These are phyloP conservation scores for Lacerta agilis DNA, from an alignment of 2,797 vertebrate genomes.

Conservation along the genomic window DNA sequence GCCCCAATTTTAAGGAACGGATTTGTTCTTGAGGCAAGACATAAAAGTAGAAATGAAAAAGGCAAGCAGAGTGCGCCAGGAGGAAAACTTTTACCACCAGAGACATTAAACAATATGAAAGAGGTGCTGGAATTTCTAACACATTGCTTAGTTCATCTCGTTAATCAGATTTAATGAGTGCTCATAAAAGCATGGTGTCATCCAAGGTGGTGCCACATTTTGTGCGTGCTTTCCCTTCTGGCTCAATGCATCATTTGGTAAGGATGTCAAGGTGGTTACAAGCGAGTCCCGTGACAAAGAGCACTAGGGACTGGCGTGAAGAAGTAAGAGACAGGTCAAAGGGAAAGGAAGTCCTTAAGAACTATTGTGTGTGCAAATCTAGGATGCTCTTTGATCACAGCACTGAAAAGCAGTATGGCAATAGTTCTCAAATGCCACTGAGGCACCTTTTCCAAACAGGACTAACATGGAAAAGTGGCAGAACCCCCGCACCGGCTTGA, in stretches of 20 bases:
- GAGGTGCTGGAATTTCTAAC: constrained; percentile 31
- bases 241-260: constrained; percentile 21
- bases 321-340: not conserved
- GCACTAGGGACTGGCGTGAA: not conserved
- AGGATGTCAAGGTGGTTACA: constrained; percentile 31
- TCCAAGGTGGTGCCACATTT: constrained; percentile 58
- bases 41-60: not conserved
- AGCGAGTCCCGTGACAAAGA: constrained; percentile 61
- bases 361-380: not conserved
- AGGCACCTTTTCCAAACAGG: not conserved
- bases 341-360: not conserved
- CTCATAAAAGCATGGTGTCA: constrained; percentile 57
- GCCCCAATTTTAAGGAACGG: not conserved
- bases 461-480: not conserved
- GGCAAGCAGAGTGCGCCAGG: not conserved
- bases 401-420: not conserved
- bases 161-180: constrained; percentile 59
- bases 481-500: not conserved
- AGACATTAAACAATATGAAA: constrained; percentile 34
- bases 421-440: not conserved
- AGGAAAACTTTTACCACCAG: not conserved
- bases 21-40: not conserved
- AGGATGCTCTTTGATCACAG: not conserved
- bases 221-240: constrained; percentile 50
- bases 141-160: constrained; percentile 60